These are phyloP conservation scores for Oreochromis aureus DNA, from an alignment of 2,113 vertebrate species.

Conservation along the genomic window DNA sequence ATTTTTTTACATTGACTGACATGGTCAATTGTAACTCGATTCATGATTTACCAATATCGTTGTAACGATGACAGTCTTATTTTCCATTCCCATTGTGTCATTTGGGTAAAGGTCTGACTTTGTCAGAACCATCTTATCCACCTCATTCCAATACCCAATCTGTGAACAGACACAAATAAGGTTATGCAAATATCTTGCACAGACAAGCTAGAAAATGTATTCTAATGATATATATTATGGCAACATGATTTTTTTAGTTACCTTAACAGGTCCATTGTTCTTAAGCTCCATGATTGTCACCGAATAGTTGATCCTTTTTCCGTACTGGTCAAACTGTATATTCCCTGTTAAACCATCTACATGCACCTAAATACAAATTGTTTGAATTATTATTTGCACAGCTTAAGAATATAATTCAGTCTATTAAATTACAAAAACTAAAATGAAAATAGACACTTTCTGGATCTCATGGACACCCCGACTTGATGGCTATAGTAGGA, in stretches of 20 bases:
- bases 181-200: not conserved
- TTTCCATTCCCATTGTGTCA: slow-evolving; percentile 90
- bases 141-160: slow-evolving; percentile 97
- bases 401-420: not conserved
- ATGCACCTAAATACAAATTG: slow-evolving; percentile 77
- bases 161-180: slow-evolving; percentile 48
- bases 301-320: slow-evolving; percentile 93
- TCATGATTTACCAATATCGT: slow-evolving; percentile 85
- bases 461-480: not conserved
- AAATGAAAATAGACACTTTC: not conserved
- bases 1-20: not conserved
- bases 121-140: slow-evolving; percentile 95
- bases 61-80: slow-evolving; percentile 95
- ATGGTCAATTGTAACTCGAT: not conserved
- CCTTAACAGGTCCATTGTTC: slow-evolving; percentile 92
- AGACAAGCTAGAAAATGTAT: not conserved
- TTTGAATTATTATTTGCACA: not conserved
- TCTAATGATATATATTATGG: not conserved
- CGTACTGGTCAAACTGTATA: slow-evolving; percentile 96
- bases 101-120: slow-evolving; percentile 89
- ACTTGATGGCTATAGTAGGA: not conserved
- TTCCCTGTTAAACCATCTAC: slow-evolving; percentile 93
- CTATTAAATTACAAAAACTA: not conserved
- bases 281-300: slow-evolving; percentile 97
- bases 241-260: slow-evolving; percentile 48